A percentile compares a stretch with the other conserved stretches of the same genome.
phyloP scores from a whole-genome alignment of 1,140 invertebrate species.

The Pinna nobilis region DNA sequence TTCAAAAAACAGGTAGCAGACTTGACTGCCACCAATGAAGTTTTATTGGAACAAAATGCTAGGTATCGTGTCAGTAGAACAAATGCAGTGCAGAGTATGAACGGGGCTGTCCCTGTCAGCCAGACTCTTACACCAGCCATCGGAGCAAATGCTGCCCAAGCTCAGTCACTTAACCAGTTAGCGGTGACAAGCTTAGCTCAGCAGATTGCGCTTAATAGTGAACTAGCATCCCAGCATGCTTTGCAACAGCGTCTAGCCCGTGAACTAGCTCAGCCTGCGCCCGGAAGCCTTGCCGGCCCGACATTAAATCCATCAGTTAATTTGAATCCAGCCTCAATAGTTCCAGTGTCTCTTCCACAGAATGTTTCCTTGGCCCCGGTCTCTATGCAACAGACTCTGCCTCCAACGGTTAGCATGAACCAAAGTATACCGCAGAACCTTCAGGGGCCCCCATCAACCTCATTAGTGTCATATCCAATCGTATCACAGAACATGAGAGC shows the following conservation, averaged over 20 bases:
- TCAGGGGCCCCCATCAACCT: slow-evolving; percentile 74
- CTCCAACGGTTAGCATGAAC: slow-evolving; percentile 52
- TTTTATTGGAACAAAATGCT: slow-evolving; percentile 87
- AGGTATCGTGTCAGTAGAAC: slow-evolving; percentile 81
- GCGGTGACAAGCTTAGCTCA: slow-evolving; percentile 63
- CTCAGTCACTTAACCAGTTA: slow-evolving; percentile 50
- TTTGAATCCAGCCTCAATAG: slow-evolving; percentile 65
- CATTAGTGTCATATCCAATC: slow-evolving; percentile 84
- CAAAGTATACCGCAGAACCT: slow-evolving; percentile 66
- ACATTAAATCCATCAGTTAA: slow-evolving; percentile 58
- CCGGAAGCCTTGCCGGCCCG: slow-evolving; percentile 40
- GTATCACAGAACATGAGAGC: slow-evolving; percentile 79
- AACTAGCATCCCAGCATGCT: slow-evolving; percentile 66
- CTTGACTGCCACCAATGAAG: slow-evolving; percentile 87
- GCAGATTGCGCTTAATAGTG: slow-evolving; percentile 71
- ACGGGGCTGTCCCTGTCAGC: slow-evolving; percentile 48
- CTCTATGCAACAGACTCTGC: slow-evolving; percentile 74
- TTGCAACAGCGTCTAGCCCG: slow-evolving; percentile 61
- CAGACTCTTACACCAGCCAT: slow-evolving; percentile 51
- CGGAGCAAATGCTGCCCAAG: slow-evolving; percentile 47
- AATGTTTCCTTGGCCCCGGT: slow-evolving; percentile 60
- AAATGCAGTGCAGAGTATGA: slow-evolving; percentile 54
- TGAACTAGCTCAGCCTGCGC: slow-evolving; percentile 42
- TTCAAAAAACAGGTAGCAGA: slow-evolving; percentile 83
- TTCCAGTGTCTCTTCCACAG: slow-evolving; percentile 66